Base-by-base conservation (phyloP, 92 coral and sea anemone genomes). In the Heteractis magnifica region DNA sequence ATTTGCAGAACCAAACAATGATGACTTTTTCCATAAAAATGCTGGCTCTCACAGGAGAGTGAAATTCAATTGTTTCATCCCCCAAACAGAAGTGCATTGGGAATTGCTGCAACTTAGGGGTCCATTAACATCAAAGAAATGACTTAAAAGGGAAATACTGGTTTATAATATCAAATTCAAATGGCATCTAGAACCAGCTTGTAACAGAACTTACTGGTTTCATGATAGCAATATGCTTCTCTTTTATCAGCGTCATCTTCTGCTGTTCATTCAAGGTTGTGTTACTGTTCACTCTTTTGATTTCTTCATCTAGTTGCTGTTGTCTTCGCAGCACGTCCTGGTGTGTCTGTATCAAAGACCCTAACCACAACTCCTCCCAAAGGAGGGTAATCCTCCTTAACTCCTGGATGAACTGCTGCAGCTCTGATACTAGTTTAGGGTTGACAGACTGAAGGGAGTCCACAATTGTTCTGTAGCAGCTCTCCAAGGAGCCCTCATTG, bases 291-390 rank as follows among this genome's bases (percentile, higher is more conserved):
- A 96, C 99, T 81, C 99, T 82, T 78, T 96, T 96, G 83, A 96
- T 93, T 83, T 96, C 99, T 56, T 96, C 99, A 65, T 92, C 98
- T 80, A 96, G 86, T 74, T 96, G 99, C 62, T 87, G 95, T 53
- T 96, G 98, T 11, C 98, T 92, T 14, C 98, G 91, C 49, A 90
- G 85, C 44, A 96, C 97, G 73, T 96, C 99, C 53, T 96, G 99
- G 78, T 94, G 99, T 1, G 95, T 96, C 86, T 96, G 99, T 51
- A 96, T 90, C 77, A 96, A 90, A 0, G 99, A 96, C 18, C 99
- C 99, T 65, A 92, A 94, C 99, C 99, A 96, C 48, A 96, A 85
- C 68, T 96, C 99, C 79, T 96, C 99, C 99, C 99, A 96, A 20
- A 96, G 89, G 72, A 96, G 82, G 1, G 99, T 96, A 72, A 96